Percentiles rank a stretch among this genome's conserved stretches.
These are phyloP conservation scores for Xestobium rufovillosum DNA, from an alignment of 2,888 invertebrate species.

Conservation along the genomic window DNA sequence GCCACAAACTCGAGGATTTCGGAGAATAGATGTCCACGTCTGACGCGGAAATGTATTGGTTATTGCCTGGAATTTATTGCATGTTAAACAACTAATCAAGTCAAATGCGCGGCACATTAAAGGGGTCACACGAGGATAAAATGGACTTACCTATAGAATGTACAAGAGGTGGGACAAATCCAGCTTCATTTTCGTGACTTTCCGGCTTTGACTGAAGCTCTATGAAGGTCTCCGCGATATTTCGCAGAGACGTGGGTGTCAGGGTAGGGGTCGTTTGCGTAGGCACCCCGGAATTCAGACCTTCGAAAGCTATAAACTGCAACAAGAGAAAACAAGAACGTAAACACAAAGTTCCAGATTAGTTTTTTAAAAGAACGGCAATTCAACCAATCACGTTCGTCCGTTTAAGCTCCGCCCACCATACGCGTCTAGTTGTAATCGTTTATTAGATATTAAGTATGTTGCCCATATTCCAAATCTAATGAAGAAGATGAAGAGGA, in stretches of 20 bases:
- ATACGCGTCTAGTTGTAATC: too few species aligned
- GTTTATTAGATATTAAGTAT: too few species aligned
- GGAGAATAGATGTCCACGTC: conserved; percentile 37
- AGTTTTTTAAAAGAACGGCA: too few species aligned
- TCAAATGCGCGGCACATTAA: too few species aligned
- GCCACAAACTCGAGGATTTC: conserved; percentile 37
- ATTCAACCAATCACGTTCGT: too few species aligned
- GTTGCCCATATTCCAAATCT: too few species aligned
- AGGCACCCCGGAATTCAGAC: conserved; percentile 81
- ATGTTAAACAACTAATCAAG: too few species aligned
- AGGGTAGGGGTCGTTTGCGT: conserved; percentile 89
- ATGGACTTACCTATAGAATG: conserved; percentile 40
- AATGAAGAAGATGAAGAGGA: too few species aligned
- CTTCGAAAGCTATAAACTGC: conserved; percentile 78
- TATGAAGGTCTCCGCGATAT: conserved; percentile 86
- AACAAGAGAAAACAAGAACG: conserved; percentile 42
- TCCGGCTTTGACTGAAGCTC: conserved; percentile 73
- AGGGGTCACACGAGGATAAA: too few species aligned
- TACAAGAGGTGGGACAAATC: conserved; percentile 81
- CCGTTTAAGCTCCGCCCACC: too few species aligned
- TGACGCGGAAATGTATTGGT: conserved; percentile 41
- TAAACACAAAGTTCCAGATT: too few species aligned
- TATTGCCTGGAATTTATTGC: conserved; percentile 40
- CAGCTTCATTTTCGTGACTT: conserved; percentile 76
- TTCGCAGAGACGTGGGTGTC: conserved; percentile 87